A percentile compares a stretch with the other conserved stretches of the same genome.
Evolutionary conservation across 2,113 vertebrate species (phyloP).

Genomic region (Labeo rohita): DNA sequence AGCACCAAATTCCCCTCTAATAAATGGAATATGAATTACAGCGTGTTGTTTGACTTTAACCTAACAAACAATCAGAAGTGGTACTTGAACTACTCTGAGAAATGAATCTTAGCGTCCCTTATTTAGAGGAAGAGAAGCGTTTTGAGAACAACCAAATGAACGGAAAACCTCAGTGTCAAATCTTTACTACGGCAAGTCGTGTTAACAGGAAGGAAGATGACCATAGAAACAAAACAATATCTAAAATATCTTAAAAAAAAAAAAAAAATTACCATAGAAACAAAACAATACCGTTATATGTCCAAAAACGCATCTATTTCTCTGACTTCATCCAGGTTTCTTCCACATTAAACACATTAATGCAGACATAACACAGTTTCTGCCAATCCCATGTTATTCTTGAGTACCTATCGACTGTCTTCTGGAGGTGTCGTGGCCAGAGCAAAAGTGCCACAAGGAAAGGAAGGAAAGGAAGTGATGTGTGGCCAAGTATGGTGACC

Average conservation of each 20-base stretch:
- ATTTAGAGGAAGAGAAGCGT: not conserved
- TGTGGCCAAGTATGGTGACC: no score
- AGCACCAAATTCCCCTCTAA: not conserved
- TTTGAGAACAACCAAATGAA: not conserved
- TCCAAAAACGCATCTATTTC: no score
- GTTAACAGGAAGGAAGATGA: not conserved
- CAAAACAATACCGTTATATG: no score
- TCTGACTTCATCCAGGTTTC: not conserved
- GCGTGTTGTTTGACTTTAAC: not conserved
- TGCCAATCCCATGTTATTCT: no score
- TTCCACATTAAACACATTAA: not conserved
- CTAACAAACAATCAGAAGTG: conserved; percentile 5
- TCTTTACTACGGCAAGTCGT: not conserved
- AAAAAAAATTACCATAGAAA: no score
- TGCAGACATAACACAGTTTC: no score
- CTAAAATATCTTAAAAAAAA: no score
- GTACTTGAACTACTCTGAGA: not conserved
- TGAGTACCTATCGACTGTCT: no score
- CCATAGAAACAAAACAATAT: not conserved
- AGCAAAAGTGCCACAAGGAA: no score
- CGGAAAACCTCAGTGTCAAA: not conserved
- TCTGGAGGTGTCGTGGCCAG: no score
- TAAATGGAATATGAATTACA: not conserved
- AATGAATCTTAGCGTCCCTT: not conserved
- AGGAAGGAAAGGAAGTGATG: no score